A percentile compares a stretch with the other conserved stretches of the same genome.
phyloP scores from a whole-genome alignment of 2,888 invertebrate species.

The Cephus pygmeus region DNA sequence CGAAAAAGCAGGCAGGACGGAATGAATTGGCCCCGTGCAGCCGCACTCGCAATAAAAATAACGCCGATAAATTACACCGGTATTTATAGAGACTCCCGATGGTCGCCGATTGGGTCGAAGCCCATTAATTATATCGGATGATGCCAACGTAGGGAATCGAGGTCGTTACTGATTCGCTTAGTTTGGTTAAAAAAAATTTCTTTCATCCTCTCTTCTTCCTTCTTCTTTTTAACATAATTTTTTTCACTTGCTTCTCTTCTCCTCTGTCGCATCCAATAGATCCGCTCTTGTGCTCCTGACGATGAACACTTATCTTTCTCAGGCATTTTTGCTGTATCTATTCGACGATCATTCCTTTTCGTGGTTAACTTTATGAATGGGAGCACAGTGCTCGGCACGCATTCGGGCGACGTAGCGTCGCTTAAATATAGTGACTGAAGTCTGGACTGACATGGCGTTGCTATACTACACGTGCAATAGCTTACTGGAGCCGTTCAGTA shows the following conservation, averaged over 20 bases:
- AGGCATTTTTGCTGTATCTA: background rate
- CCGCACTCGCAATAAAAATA: conserved; percentile 38
- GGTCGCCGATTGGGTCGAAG: conserved; percentile 43
- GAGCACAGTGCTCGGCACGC: conserved; percentile 38
- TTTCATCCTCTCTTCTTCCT: background rate
- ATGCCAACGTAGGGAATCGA: conserved; percentile 21
- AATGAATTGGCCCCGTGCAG: background rate
- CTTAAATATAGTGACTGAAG: conserved; percentile 43
- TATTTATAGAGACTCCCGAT: conserved; percentile 51
- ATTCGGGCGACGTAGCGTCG: conserved; percentile 34
- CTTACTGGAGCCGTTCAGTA: conserved; percentile 12
- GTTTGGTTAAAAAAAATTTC: background rate
- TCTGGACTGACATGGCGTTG: conserved; percentile 23
- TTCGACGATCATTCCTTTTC: background rate
- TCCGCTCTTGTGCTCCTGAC: background rate
- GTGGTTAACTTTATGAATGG: conserved; percentile 40
- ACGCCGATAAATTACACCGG: conserved; percentile 42
- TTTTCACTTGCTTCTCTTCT: background rate
- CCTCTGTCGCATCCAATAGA: background rate
- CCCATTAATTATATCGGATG: conserved; percentile 54
- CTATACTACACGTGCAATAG: conserved; percentile 16
- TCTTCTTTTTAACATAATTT: background rate
- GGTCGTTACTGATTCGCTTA: background rate
- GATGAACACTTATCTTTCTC: background rate
- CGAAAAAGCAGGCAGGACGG: background rate